A percentile compares a stretch with the other conserved stretches of the same genome.
phyloP scores from a whole-genome alignment of 30 jellyfish, hydroid and myxozoan species.

The Nemopilema nomurai region DNA sequence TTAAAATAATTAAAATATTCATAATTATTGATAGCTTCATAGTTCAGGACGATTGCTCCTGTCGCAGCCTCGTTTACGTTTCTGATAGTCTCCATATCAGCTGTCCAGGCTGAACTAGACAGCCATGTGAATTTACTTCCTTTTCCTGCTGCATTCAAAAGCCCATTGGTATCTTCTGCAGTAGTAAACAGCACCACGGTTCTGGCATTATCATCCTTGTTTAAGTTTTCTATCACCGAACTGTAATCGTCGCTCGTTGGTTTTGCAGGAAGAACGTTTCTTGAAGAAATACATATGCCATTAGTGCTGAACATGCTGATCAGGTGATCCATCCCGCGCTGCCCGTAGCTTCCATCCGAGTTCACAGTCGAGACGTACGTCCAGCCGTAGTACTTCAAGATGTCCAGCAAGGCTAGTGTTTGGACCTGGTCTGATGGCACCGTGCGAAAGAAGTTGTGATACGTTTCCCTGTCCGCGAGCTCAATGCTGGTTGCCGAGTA shows the following conservation, averaged over 20 bases:
- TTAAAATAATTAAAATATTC: constrained; percentile 33
- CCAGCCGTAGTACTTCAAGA: constrained; percentile 54
- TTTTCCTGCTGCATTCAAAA: constrained; percentile 38
- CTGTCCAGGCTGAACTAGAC: constrained; percentile 42
- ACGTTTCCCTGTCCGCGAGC: constrained; percentile 43
- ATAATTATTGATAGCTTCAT: constrained; percentile 4
- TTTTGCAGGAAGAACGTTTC: constrained; percentile 24
- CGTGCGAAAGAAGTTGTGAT: constrained; percentile 47
- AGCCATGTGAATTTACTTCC: constrained; percentile 19
- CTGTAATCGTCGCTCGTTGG: constrained; percentile 22
- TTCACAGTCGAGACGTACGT: constrained; percentile 56
- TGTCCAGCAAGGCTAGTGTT: constrained; percentile 39
- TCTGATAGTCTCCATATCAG: constrained; percentile 28
- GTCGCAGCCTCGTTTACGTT: constrained; percentile 47
- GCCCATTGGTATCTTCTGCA: constrained; percentile 57
- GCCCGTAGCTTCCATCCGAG: constrained; percentile 61
- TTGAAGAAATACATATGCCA: constrained; percentile 46
- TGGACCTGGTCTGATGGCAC: constrained; percentile 57
- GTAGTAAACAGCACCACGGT: constrained; percentile 38
- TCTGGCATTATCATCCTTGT: constrained; percentile 32
- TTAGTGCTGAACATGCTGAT: not conserved
- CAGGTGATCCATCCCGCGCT: constrained; percentile 52
- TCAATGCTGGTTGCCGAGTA: constrained; percentile 64
- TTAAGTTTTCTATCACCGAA: constrained; percentile 4
- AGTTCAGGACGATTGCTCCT: constrained; percentile 51